Conservation (phyloP, 2,113 vertebrate genomes). For the Triplophysa tibetana region DNA sequence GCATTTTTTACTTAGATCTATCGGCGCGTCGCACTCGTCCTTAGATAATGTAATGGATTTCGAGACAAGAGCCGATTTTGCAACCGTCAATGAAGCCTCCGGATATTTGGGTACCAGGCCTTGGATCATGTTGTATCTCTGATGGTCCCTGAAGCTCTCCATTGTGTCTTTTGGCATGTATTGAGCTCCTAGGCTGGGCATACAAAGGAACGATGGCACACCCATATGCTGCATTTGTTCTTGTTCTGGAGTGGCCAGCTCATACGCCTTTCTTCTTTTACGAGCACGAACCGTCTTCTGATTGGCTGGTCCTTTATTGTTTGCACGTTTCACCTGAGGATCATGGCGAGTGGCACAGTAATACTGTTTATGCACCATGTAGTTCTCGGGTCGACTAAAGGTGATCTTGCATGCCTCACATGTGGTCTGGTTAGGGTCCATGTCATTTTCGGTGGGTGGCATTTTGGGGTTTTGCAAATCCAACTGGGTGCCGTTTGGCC, state of each 20-base stretch:
- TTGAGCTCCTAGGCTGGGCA: conserved; percentile 75
- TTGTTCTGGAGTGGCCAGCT: conserved; percentile 81
- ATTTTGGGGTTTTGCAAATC: conserved; percentile 74
- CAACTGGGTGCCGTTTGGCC: conserved; percentile 74
- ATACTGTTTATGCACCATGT: conserved; percentile 88
- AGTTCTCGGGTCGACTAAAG: conserved; percentile 85
- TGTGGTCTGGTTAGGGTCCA: conserved; percentile 81
- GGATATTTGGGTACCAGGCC: conserved; percentile 83
- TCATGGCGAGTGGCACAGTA: conserved; percentile 87
- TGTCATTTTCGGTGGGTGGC: conserved; percentile 73
- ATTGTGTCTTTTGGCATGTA: conserved; percentile 80
- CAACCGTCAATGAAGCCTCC: conserved; percentile 78
- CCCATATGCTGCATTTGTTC: conserved; percentile 77
- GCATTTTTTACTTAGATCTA: conserved; percentile 91
- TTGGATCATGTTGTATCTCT: conserved; percentile 80
- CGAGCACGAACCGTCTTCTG: conserved; percentile 85
- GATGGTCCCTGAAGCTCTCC: conserved; percentile 78
- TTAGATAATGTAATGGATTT: conserved; percentile 78
- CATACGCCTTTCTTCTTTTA: conserved; percentile 87
- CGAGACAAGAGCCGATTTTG: conserved; percentile 78
- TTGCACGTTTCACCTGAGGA: conserved; percentile 79
- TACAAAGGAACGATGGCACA: conserved; percentile 77
- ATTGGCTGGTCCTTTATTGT: conserved; percentile 83
- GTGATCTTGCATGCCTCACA: conserved; percentile 90
- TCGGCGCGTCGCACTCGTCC: conserved; percentile 85